Base-by-base conservation (phyloP, 1,140 invertebrate genomes). In the Trichomalopsis sarcophagae region DNA sequence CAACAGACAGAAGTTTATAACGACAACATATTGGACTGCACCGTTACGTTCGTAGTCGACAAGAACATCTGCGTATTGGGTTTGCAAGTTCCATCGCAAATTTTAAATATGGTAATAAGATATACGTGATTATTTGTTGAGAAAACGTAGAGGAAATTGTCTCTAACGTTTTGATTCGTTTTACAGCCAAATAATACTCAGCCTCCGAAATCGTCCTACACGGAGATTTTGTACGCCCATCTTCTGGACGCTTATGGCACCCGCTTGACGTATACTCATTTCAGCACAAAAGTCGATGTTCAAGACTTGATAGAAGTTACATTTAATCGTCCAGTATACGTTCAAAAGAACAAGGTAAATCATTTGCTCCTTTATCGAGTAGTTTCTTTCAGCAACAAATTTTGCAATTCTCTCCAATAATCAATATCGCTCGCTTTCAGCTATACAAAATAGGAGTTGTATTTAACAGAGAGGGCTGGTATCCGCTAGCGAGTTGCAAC, bases 381-480 rank as follows among this genome's bases (percentile, higher is more conserved):
- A 62, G 2, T 33, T 68, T 75, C 7, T 77, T 84, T 9, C 13
- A 55, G 17, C 33, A 40, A 62, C 40, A 68, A n/a, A 62, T 27
- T 13, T 14, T 69, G n/a, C 17, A 27, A 30, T 78, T 55, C 30
- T 33, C 40, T 40, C 33, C 14, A 50, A 4, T 62, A 21, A 62
- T 71, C 23, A 71, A n/a, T 13, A 3, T 30, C 13, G 9, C 10
- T n/a, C 21, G 10, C 23, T 68, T 81, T 11, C 90, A 95, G 94
- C 94, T 96, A 62, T 97, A 97, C 90, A 95, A 96, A 91, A 95
- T 97, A 82, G 96, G 96, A n/a, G 96, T 97, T 13, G 96, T 97
- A 66, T 95, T 97, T 91, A 97, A 97, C 92, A 96, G 97, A 91
- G 93, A 94, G 82, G 96, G 96, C n/a, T 96, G 95, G 94, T 97